phyloP scores from a whole-genome alignment of 2,888 invertebrate genomes.

The Cantharis rufa region DNA sequence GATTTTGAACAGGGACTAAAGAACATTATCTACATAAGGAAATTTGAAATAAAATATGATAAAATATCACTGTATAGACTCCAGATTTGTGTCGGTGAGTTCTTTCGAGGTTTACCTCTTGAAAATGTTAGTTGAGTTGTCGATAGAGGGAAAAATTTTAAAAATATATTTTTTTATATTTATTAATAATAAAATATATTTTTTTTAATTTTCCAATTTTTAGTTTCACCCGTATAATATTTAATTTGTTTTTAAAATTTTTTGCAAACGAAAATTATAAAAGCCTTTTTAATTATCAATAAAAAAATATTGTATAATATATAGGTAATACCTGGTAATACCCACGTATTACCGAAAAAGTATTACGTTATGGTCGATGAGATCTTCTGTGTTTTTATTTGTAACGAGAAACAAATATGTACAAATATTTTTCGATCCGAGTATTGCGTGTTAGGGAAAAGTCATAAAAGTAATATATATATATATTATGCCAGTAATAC shows the following conservation, averaged over 20 bases:
- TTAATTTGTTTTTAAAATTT: not conserved
- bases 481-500: not conserved
- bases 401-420: not conserved
- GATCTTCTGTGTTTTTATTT: not conserved
- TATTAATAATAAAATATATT: too few relatives aligned
- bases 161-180: too few relatives aligned
- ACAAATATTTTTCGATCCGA: not conserved
- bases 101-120: not conserved
- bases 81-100: not conserved
- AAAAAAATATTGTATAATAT: not conserved
- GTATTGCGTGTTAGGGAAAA: not conserved
- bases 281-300: not conserved
- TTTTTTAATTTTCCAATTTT: not conserved
- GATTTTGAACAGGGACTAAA: not conserved
- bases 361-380: not conserved
- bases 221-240: not conserved
- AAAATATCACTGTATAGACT: not conserved
- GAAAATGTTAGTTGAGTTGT: not conserved
- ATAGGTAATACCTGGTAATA: not conserved
- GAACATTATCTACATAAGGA: not conserved
- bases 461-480: not conserved
- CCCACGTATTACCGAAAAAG: not conserved
- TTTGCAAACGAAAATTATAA: not conserved
- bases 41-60: not conserved
- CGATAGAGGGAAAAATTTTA: not conserved